Conservation (phyloP, 2,113 vertebrate genomes). For the Muntiacus muntjak region DNA sequence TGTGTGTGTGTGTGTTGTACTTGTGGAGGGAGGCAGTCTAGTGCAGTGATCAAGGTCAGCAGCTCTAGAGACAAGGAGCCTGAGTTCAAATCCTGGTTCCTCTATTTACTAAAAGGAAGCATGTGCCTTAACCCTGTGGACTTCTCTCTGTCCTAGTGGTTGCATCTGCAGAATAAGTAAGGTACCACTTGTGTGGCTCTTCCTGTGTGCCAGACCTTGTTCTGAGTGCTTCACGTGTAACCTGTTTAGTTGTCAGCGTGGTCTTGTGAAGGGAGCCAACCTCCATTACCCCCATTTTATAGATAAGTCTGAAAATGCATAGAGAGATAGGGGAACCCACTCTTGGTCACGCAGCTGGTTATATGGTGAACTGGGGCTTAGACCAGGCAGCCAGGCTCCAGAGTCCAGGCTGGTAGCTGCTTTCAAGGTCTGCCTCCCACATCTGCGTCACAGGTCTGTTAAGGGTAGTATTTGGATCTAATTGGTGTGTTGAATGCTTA, state of each 20-base stretch:
- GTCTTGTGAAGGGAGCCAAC: background rate
- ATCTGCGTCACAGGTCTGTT: background rate
- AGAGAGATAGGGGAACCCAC: background rate
- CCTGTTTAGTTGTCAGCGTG: background rate
- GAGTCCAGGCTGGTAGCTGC: background rate
- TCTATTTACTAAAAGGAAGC: background rate
- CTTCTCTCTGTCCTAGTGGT: background rate
- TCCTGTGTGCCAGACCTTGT: background rate
- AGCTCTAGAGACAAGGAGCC: background rate
- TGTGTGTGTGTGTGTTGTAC: background rate
- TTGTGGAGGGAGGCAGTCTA: background rate
- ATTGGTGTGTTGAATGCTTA: background rate
- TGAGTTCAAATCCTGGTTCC: background rate
- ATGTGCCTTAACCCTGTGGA: background rate
- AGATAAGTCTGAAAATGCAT: background rate
- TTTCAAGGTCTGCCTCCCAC: background rate
- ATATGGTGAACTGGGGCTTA: background rate
- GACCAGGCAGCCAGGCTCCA: background rate
- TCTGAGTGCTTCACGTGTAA: background rate
- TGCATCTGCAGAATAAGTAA: background rate
- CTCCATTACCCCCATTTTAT: background rate
- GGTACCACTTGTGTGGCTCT: background rate
- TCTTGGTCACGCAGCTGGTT: background rate
- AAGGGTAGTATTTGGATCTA: background rate
- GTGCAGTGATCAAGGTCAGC: background rate